phyloP scores from a whole-genome alignment of 2,113 vertebrate species.

The Aspiorhynchus laticeps region DNA sequence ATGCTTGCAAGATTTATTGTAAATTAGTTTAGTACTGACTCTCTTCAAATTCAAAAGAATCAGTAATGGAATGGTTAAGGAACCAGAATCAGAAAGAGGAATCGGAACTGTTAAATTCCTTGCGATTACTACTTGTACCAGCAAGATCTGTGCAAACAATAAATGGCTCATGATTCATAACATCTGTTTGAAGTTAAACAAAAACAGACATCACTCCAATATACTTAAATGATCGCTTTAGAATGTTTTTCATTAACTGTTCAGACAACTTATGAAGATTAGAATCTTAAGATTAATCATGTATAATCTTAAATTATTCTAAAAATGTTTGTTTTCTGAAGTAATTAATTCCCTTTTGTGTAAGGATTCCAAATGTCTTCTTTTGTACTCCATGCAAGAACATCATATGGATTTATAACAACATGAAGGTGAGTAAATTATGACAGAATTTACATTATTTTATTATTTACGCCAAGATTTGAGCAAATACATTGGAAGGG shows the following conservation, averaged over 20 bases:
- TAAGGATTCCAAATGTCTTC: neutral
- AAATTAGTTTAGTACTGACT: neutral
- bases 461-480: neutral
- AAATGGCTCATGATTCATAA: conserved; percentile 8
- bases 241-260: neutral
- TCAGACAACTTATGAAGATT: neutral
- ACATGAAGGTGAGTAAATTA: neutral
- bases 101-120: neutral
- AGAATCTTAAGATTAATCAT: neutral
- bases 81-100: neutral
- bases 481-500: neutral
- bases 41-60: neutral
- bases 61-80: neutral
- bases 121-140: neutral
- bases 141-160: neutral
- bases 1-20: neutral
- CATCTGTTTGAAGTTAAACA: conserved; percentile 25
- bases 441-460: neutral
- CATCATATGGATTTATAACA: neutral
- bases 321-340: neutral
- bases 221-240: neutral
- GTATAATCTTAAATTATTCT: neutral
- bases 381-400: neutral
- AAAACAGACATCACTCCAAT: neutral
- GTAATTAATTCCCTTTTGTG: neutral